Evolutionary conservation across 2,797 vertebrate genomes (phyloP), one percentile per base, ranked within the genome.

Genomic region (Poliocrania exsul): DNA sequence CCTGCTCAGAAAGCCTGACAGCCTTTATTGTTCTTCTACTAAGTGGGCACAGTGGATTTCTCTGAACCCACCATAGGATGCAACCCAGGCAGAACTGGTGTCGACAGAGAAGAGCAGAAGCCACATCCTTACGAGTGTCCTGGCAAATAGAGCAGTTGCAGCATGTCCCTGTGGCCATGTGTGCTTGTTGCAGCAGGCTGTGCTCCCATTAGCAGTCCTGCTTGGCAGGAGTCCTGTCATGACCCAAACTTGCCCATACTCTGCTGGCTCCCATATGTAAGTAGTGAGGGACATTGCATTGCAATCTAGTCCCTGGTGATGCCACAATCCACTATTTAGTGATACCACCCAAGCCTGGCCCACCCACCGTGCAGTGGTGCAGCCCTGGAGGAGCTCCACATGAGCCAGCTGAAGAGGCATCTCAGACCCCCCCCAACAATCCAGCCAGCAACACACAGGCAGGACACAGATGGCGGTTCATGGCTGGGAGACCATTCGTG

Each of bases 41-140:
- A 11, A 61, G 10, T 37, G 47, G 26, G 26, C n/a, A 61, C 3
- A 5, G 23, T 70, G n/a, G n/a, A 71, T 61, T 44, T 70, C n/a
- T 71, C 26, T 44, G 26, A 38, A 44, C 47, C 11, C 23, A 37
- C 5, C 1, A 0, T 28, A 53, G 14, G 11, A 62, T 54, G 33
- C 12, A 71, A 40, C 8, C 57, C 67, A 72, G 49, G 49, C 28
- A 72, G 40, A 82, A 47, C 29, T 38, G n/a, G 11, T n/a, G 38
- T 23, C 18, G 23, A 18, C 33, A 46, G 18, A 35, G 47, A 10
- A 53, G 57, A 62, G 38, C 14, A 37, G 49, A 82, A 82, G 35
- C 13, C n/a, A 44, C 11, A 6, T 53, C 9, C 6, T 37, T 61
- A 26, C 0, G 0, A 11, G 17, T 18, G 17, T 11, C 47, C 56